These are phyloP conservation scores for Eumacrocentrus americanus DNA, from an alignment of 2,888 invertebrate genomes.

Conservation along the genomic window DNA sequence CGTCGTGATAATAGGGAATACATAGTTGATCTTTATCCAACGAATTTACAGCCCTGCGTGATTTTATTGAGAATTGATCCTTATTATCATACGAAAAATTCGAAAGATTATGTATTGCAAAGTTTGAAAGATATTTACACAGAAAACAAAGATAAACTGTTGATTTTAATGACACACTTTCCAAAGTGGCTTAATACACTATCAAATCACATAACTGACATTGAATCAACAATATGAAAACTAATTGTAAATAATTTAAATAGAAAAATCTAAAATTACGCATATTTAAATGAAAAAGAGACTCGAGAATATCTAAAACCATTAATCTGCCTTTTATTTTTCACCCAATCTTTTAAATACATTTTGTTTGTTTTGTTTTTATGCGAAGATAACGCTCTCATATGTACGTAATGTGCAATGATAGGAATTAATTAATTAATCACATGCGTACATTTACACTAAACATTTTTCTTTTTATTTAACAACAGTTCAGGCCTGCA, in stretches of 20 bases:
- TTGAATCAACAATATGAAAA: conserved; percentile 7
- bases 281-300: too few species aligned
- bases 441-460: conserved; percentile 38
- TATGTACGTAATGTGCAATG: conserved; percentile 42
- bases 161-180: conserved; percentile 50
- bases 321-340: conserved; percentile 37
- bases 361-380: conserved; percentile 38
- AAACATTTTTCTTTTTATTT: conserved; percentile 37
- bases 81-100: conserved; percentile 39
- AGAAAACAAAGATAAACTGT: conserved; percentile 36
- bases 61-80: conserved; percentile 48
- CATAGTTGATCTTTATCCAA: conserved; percentile 51
- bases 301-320: conserved; percentile 35
- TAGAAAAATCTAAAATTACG: background rate
- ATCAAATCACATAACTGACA: conserved; percentile 23
- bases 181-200: conserved; percentile 47
- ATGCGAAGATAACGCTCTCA: too few species aligned
- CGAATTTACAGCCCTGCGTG: conserved; percentile 41
- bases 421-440: conserved; percentile 45
- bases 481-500: conserved; percentile 33
- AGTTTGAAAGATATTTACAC: conserved; percentile 39
- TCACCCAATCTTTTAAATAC: conserved; percentile 45
- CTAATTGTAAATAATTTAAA: conserved; percentile 7
- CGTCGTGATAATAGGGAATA: conserved; percentile 38
- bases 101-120: conserved; percentile 40